Evolutionary conservation across 2,797 vertebrate species (phyloP).

Genomic region (Sebastes baramenuke): DNA sequence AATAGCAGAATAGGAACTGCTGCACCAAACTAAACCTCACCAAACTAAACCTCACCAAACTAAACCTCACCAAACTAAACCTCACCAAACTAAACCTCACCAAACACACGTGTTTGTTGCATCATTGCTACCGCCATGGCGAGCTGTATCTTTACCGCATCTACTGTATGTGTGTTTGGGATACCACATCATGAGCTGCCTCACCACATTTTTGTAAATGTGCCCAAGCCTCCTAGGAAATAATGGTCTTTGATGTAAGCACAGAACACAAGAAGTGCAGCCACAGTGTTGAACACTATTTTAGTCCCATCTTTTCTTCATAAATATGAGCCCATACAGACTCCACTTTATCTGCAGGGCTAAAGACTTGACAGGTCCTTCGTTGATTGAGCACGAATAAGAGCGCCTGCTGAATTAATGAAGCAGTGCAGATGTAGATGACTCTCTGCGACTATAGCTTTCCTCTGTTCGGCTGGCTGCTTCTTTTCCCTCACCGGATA

Average conservation of each 20-base stretch:
- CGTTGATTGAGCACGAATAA: constrained; percentile 59
- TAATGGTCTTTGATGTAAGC: constrained; percentile 25
- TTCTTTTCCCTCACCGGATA: constrained; percentile 71
- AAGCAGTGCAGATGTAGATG: constrained; percentile 72
- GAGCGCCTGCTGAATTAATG: constrained; percentile 76
- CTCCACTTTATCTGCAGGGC: constrained; percentile 42
- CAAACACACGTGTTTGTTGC: neutral
- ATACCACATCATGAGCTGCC: constrained; percentile 1
- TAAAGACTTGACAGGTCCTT: constrained; percentile 54
- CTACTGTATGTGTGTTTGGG: constrained; percentile 3
- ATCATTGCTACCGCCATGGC: neutral
- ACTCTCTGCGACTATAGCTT: constrained; percentile 55
- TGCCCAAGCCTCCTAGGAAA: neutral
- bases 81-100: neutral
- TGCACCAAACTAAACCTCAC: neutral
- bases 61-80: neutral
- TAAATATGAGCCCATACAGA: constrained; percentile 29
- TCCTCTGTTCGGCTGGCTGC: constrained; percentile 70
- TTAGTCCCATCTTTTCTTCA: constrained; percentile 3
- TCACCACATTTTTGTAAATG: constrained; percentile 21
- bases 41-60: neutral
- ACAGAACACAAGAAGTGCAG: constrained; percentile 14
- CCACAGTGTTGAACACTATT: constrained; percentile 1
- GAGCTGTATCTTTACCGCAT: constrained; percentile 4
- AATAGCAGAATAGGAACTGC: neutral